Conservation (phyloP, 2,888 invertebrate species). For the Caenorhabditis sp. region DNA sequence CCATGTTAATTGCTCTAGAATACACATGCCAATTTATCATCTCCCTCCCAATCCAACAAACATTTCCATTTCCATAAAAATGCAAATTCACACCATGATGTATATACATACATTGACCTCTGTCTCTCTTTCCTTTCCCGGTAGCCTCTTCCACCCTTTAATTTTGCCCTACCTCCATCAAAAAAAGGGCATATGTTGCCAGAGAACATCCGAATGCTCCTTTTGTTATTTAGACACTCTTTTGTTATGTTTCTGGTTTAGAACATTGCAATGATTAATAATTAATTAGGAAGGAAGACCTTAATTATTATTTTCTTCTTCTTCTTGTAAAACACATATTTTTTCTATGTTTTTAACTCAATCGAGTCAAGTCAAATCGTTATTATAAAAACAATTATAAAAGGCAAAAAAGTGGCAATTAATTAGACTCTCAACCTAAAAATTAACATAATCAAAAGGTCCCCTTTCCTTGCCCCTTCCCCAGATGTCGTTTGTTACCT, state of each 20-base stretch:
- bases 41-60: neutral
- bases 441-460: conserved; percentile 34
- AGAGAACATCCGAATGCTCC: neutral
- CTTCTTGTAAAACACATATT: no score
- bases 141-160: neutral
- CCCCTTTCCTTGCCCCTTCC: neutral
- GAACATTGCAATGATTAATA: neutral
- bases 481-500: conserved; percentile 62
- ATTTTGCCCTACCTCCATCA: neutral
- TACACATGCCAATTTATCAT: no score
- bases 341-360: no score
- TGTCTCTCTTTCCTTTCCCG: neutral
- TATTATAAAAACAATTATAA: neutral
- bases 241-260: no score
- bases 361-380: neutral
- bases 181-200: neutral
- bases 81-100: neutral
- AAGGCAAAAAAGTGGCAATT: neutral
- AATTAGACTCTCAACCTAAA: neutral
- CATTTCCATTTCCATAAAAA: neutral
- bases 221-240: neutral
- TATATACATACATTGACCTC: neutral
- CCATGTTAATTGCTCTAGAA: no score
- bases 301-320: no score
- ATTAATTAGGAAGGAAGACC: neutral